Evolutionary conservation across 2,888 invertebrate genomes (phyloP).

Genomic region (Papilio protenor): DNA sequence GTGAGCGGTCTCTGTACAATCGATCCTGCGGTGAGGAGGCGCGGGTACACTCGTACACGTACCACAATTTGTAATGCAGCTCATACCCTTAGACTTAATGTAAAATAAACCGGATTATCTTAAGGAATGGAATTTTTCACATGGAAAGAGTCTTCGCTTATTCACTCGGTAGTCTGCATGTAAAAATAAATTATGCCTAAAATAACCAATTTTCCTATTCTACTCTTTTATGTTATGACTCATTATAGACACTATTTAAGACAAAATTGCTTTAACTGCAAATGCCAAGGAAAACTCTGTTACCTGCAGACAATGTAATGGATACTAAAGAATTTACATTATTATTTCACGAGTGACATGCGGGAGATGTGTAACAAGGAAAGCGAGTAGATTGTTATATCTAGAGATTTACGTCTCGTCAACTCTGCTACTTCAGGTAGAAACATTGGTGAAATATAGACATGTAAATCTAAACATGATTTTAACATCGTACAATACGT

Average conservation of each 20-base stretch:
- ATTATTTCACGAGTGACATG: neutral
- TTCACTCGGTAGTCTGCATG: neutral
- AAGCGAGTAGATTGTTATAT: neutral
- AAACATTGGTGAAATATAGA: neutral
- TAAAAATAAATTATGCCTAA: no score
- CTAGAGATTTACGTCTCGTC: neutral
- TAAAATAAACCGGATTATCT: conserved; percentile 3
- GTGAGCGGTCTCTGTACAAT: conserved; percentile 31
- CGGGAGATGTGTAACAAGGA: neutral
- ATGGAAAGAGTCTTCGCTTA: neutral
- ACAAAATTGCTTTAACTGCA: neutral
- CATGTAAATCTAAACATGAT: neutral
- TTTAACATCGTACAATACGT: no score
- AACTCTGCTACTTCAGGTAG: neutral
- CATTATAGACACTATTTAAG: neutral
- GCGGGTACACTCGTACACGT: conserved; percentile 22
- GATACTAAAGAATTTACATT: neutral
- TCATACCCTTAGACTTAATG: neutral
- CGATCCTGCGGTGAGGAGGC: conserved; percentile 36
- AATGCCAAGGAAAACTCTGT: neutral
- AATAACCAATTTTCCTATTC: neutral
- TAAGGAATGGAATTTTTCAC: neutral
- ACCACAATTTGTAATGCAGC: conserved; percentile 26
- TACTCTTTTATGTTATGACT: neutral
- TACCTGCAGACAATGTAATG: neutral